Base-by-base conservation (phyloP, 2,888 invertebrate genomes). In the Brachycybe producta region DNA sequence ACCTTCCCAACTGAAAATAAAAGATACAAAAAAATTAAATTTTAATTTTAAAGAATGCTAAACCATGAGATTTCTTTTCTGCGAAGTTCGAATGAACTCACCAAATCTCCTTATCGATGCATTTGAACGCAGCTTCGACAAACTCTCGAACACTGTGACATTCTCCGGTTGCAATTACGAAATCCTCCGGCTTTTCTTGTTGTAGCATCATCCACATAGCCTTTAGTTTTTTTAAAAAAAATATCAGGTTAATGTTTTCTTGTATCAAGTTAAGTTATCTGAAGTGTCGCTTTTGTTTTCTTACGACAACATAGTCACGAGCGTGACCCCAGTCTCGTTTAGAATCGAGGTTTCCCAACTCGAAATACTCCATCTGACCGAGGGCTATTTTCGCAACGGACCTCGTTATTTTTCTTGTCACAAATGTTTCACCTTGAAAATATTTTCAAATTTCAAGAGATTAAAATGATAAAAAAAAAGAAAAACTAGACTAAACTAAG, bases 171-270 rank as follows among this genome's bases (percentile, higher is more conserved):
- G 98, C 92, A 59, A 99, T 90, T 4, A 99, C 97, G 72, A 83
- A 97, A 71, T 99, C 98, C 46, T 94, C 86, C 0, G 98, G 85
- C 30, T 71, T 68, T 0, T 88, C 80, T 63, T 84, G 83, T 66
- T 99, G 98, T 15, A 99, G 74, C 90, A 99, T 99, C 66, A 92
- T 70, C 95, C 97, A 99, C 98, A 99, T 99, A 1, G 95, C 98
- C 83, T 88, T 64, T 7, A 58, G 53, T 30, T 40, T 46, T 40
- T 5, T 7, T n/a, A 3, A 8, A 44, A 11, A 11, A 30, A 11
- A 11, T 30, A 2, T 41, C 13, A 30, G 13, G 30, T 30, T 30
- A 11, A 30, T n/a, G n/a, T n/a, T n/a, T n/a, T n/a, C n/a, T n/a
- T n/a, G n/a, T n/a, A n/a, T n/a, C n/a, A n/a, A n/a, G 19, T 15